Conservation (phyloP, 2,113 vertebrate species). For the Panthera uncia region DNA sequence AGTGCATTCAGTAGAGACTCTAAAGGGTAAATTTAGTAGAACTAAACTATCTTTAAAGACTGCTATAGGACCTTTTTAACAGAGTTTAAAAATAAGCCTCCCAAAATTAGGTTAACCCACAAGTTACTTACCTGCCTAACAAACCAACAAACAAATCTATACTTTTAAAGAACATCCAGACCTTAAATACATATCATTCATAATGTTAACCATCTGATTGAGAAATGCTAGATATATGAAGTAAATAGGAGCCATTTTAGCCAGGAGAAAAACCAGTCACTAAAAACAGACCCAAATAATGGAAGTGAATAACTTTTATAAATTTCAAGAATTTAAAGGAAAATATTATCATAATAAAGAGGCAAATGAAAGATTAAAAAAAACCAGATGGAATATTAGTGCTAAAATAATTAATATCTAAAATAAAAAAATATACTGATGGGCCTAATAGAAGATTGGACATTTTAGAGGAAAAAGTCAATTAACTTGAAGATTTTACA, state of each 20-base stretch:
- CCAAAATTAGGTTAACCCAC: neutral
- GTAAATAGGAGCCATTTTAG: neutral
- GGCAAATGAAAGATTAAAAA: neutral
- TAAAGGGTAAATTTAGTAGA: neutral
- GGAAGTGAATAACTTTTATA: neutral
- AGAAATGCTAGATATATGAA: neutral
- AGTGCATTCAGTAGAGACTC: neutral
- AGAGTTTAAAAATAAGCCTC: neutral
- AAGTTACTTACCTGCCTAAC: neutral
- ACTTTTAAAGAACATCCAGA: neutral
- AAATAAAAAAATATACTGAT: neutral
- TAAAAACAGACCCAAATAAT: neutral
- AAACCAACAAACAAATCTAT: neutral
- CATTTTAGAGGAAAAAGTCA: neutral
- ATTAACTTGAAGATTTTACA: neutral
- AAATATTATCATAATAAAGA: neutral
- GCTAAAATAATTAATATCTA: neutral
- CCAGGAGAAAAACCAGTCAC: neutral
- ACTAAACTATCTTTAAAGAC: neutral
- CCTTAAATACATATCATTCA: neutral
- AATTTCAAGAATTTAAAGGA: neutral
- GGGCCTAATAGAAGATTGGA: neutral
- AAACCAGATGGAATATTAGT: neutral
- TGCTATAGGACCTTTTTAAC: neutral
- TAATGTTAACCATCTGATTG: neutral